Evolutionary conservation across 2,888 invertebrate species (phyloP), one percentile per base, ranked within the genome.

Genomic region (Melipona bicolor): DNA sequence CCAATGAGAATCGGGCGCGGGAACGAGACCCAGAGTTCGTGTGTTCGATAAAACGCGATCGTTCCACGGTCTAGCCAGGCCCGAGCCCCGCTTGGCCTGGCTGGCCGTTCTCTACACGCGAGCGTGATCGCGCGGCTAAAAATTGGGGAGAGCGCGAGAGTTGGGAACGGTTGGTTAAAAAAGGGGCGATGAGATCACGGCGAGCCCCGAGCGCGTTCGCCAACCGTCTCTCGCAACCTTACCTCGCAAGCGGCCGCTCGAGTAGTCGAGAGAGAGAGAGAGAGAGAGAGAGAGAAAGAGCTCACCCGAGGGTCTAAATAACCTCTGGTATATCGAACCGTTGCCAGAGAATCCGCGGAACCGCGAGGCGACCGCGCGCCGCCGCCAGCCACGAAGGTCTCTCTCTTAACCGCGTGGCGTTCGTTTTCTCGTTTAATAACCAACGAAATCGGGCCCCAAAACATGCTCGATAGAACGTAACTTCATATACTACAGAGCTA

Each of bases 401-500:
- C 79, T 81, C 85, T 83, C 79, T 71, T 72, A 61, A 72, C 76
- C 75, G 9, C 43, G 9, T 9, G 32, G 77, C 79, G 87, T 72
- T 87, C 87, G 87, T 85, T 87, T 79, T 81, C 87, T 86, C 82
- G 82, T 83, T 87, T 85, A 84, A 86, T 86, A 88, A 86, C 77
- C 81, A 50, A 75, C 70, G 68, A 62, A 52, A 61, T 3, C 0
- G 5, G 13, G 65, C 56, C 70, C 62, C 17, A 75, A 27, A 27
- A 68, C 67, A 69, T 17, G 17, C 17, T 4, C 72, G 79, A 65
- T 54, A 72, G 70, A 77, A 71, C 72, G 43, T 9, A 27, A 11
- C 43, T 43, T 43, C 43, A 43, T 2, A 9, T 52, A 21, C 52
- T 52, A 21, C 43, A 21, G 9, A 4, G 3, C 43, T 43, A 9